Evolutionary conservation across 2,888 invertebrate species (phyloP), one percentile per base, ranked within the genome.

Genomic region (Onchidella celtica): DNA sequence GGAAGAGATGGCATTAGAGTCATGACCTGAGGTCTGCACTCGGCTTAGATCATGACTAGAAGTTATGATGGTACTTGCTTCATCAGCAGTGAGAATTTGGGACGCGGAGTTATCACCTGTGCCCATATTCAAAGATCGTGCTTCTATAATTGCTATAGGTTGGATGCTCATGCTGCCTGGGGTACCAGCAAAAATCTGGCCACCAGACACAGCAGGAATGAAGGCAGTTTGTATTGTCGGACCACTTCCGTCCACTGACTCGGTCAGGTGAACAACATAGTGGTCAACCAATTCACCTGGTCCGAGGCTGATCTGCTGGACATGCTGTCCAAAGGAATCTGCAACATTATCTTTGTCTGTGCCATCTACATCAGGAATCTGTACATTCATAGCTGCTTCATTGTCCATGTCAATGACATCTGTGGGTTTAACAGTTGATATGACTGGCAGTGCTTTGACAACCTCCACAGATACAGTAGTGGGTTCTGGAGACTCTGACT

Each of bases 131-230:
- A 89, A 84, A 21, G 88, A 85, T 66, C 88, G 87, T 34, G 89
- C 87, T 80, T 90, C 90, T 36, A 91, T 89, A 70, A 91, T 89
- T 40, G 90, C 88, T 72, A 90, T 89, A 4, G 90, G 90, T 77
- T 89, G 89, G 63, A 88, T 81, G 21, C 83, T 81, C 66, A 83
- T 83, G 17, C 77, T 79, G 1, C 82, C 77, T 63, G 84, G 78
- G 4, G 68, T 75, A 34, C 79, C 74, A 47, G 83, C 59, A 47
- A 85, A 74, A 6, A 85, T 69, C 72, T 83, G 81, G 34, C 59
- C 76, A 24, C 85, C 85, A 21, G 83, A 76, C 17, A 81, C 77
- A 6, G 87, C 85, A 1, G 87, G 88, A 38, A 90, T 87, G 21
- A 91, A 85, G 36, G 89, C 86, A 27, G 89, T 88, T 73, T 89